Evolutionary conservation across 37 sponge, comb jelly and placozoan species (phyloP).

Genomic region (Geodia barretti): DNA sequence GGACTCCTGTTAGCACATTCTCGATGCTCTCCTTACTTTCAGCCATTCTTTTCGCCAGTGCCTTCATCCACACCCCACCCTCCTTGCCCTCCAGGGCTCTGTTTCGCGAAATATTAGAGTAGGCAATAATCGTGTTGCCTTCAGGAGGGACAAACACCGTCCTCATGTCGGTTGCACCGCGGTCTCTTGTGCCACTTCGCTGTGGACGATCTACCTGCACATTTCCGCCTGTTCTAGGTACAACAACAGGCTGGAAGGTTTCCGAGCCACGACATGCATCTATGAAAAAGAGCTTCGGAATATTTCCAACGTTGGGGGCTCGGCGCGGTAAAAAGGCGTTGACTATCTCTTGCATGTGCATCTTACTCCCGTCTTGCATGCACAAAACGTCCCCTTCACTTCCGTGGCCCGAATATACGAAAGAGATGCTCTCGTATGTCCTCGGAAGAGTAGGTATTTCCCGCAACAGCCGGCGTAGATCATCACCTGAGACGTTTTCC

Average conservation of each 20-base stretch:
- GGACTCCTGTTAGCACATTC: conserved; percentile 38
- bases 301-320: background rate
- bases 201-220: background rate
- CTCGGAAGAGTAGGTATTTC: conserved; percentile 1
- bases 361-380: conserved; percentile 21
- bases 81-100: conserved; percentile 32
- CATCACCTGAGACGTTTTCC: background rate
- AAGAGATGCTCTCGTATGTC: conserved; percentile 6
- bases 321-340: conserved; percentile 6
- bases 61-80: conserved; percentile 45
- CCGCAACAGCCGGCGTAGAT: background rate
- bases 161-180: background rate
- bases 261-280: conserved; percentile 59
- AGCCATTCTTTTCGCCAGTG: conserved; percentile 10
- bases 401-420: conserved; percentile 56
- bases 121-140: conserved; percentile 38
- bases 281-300: conserved; percentile 54
- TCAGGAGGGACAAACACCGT: background rate
- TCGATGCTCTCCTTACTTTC: background rate
- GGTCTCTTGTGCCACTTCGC: background rate
- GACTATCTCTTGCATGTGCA: conserved; percentile 18
- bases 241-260: background rate
- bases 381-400: background rate
- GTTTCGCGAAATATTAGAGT: conserved; percentile 34
- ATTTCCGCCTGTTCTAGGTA: background rate